A percentile compares a stretch with the other conserved stretches of the same genome.
phyloP scores from a whole-genome alignment of 1,140 invertebrate genomes.

The Habropoda laboriosa region DNA sequence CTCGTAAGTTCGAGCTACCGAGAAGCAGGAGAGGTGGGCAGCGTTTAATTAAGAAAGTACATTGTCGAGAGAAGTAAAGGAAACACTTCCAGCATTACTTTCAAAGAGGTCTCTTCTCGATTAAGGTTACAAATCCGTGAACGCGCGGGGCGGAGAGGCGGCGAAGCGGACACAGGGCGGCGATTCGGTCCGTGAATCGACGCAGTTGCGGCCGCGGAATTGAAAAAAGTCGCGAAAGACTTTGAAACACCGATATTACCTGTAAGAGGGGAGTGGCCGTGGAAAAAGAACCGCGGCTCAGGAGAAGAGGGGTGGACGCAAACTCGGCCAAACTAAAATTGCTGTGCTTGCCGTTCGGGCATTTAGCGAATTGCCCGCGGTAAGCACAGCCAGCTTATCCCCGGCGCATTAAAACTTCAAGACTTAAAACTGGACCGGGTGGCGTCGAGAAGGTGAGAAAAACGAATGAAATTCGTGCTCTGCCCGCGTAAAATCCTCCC shows the following conservation, averaged over 20 bases:
- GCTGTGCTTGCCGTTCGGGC: slow-evolving; percentile 63
- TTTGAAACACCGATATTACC: slow-evolving; percentile 23
- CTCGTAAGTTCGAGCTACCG: no score
- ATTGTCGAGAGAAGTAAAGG: no score
- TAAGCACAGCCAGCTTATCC: slow-evolving; percentile 63
- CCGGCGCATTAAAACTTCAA: slow-evolving; percentile 67
- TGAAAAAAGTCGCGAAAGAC: slow-evolving; percentile 16
- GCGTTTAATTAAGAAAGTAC: no score
- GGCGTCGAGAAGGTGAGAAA: slow-evolving; percentile 7
- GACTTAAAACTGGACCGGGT: slow-evolving; percentile 25
- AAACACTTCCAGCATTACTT: no score
- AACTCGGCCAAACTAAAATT: slow-evolving; percentile 70
- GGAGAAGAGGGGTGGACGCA: not conserved
- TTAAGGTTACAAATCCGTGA: not conserved
- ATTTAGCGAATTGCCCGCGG: slow-evolving; percentile 70
- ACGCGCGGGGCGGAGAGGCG: not conserved
- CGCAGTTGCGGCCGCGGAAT: not conserved
- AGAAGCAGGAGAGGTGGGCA: no score
- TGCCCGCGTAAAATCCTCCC: slow-evolving; percentile 14
- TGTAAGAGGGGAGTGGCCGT: not conserved
- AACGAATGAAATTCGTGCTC: slow-evolving; percentile 38
- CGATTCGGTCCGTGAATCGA: not conserved
- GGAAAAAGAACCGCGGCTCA: not conserved
- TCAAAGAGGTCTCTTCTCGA: not conserved
- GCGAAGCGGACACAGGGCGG: not conserved